A percentile compares a stretch with the other conserved stretches of the same genome.
Conservation (phyloP, 2,113 vertebrate genomes). For the Guaruba guarouba region DNA sequence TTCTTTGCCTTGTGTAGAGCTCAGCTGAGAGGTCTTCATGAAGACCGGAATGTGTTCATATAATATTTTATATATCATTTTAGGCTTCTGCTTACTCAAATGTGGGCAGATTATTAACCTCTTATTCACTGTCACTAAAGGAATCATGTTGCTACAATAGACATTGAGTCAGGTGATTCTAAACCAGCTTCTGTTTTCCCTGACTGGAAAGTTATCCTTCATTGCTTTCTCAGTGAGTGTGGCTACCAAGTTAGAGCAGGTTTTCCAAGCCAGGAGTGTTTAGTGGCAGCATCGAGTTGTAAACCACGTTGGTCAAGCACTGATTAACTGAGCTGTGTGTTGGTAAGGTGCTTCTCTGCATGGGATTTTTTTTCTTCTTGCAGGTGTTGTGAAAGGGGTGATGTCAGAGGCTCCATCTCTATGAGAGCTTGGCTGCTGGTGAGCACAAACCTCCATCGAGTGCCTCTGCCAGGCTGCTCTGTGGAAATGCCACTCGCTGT, state of each 20-base stretch:
- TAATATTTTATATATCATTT: slow-evolving; percentile 37
- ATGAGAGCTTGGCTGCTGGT: not conserved
- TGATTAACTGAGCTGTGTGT: not conserved
- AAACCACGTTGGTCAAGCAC: not conserved
- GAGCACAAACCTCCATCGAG: not conserved
- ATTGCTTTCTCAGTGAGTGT: not conserved
- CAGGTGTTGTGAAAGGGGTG: not conserved
- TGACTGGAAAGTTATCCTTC: not conserved
- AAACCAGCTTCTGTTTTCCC: not conserved
- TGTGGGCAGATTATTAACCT: not conserved
- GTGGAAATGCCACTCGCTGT: not conserved
- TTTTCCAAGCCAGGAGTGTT: not conserved
- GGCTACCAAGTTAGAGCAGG: not conserved
- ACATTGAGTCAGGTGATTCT: not conserved
- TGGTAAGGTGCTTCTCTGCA: not conserved
- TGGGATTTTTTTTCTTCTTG: not conserved
- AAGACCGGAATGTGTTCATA: slow-evolving; percentile 26
- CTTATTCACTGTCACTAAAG: not conserved
- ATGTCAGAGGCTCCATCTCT: not conserved
- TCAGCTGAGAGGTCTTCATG: not conserved
- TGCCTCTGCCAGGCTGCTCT: not conserved
- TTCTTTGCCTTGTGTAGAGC: not conserved
- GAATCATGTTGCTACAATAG: not conserved
- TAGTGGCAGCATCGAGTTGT: not conserved
- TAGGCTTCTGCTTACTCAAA: slow-evolving; percentile 26